phyloP scores from a whole-genome alignment of 2,888 invertebrate genomes.

The Harmothoe impar region DNA sequence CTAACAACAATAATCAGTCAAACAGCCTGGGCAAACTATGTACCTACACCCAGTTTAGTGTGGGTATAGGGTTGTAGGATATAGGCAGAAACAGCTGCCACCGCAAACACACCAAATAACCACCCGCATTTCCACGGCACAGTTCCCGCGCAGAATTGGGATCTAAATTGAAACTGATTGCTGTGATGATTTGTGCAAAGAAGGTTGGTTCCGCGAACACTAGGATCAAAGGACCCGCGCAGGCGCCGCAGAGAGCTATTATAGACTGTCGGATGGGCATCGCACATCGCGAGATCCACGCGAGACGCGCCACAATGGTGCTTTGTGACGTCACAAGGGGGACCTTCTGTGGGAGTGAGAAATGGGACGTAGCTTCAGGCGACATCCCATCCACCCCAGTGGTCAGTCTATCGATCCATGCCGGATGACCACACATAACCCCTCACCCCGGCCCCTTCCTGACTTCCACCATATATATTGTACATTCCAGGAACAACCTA shows the following conservation, averaged over 20 bases:
- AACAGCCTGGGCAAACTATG: too few relatives aligned
- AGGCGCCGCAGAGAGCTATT: neutral
- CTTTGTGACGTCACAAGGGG: constrained; percentile 50
- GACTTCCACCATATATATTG: too few relatives aligned
- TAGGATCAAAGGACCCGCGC: neutral
- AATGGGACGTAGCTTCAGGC: constrained; percentile 1
- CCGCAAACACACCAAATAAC: neutral
- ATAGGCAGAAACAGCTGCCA: too few relatives aligned
- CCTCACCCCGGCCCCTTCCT: neutral
- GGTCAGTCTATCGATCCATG: neutral
- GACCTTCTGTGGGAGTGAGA: neutral
- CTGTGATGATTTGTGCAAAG: constrained; percentile 14
- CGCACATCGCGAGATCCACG: constrained; percentile 31
- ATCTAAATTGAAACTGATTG: constrained; percentile 21
- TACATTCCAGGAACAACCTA: too few relatives aligned
- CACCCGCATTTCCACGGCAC: neutral
- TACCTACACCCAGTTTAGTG: too few relatives aligned
- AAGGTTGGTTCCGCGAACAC: neutral
- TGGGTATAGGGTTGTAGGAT: too few relatives aligned
- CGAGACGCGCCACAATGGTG: constrained; percentile 19
- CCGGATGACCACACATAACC: neutral
- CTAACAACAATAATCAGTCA: too few relatives aligned
- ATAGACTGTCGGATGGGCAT: constrained; percentile 13
- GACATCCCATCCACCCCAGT: neutral
- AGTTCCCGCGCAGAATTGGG: neutral